These are phyloP conservation scores for Pteropus alecto DNA, from an alignment of 2,113 vertebrate genomes.

Conservation along the genomic window DNA sequence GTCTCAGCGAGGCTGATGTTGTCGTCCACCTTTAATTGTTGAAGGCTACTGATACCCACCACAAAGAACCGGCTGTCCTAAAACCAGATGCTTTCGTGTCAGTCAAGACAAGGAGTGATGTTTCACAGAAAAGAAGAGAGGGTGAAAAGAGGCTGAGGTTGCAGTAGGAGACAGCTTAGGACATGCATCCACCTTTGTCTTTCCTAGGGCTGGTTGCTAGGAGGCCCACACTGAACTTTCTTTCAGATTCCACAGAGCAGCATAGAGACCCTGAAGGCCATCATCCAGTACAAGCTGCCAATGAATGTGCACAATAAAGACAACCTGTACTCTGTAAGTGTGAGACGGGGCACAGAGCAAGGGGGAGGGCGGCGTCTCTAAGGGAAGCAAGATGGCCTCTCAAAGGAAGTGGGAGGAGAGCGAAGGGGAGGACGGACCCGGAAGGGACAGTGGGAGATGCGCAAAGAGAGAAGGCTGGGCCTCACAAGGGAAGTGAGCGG, in stretches of 20 bases:
- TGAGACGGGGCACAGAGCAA: not conserved
- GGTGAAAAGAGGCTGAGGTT: not conserved
- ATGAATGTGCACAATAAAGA: slow-evolving; percentile 84
- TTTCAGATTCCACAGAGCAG: slow-evolving; percentile 75
- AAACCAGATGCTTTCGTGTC: not conserved
- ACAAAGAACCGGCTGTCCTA: not conserved
- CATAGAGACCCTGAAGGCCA: slow-evolving; percentile 91
- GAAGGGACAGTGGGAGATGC: too few relatives aligned
- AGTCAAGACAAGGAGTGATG: not conserved
- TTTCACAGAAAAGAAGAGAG: not conserved
- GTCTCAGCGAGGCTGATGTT: too few relatives aligned
- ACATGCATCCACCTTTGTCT: not conserved
- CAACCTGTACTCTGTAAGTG: slow-evolving; percentile 89
- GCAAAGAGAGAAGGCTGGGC: too few relatives aligned
- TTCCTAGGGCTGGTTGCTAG: not conserved
- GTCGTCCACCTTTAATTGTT: rapidly evolving
- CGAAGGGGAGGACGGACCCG: too few relatives aligned
- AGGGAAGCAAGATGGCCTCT: too few relatives aligned
- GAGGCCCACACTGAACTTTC: not conserved
- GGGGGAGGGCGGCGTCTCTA: rapidly evolving
- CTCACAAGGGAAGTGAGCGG: too few relatives aligned
- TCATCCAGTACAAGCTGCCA: slow-evolving; percentile 89
- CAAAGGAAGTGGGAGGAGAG: too few relatives aligned
- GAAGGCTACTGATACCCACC: not conserved
- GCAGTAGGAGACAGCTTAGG: not conserved